phyloP scores from a whole-genome alignment of 2,113 vertebrate species.

The Caranx ignobilis region DNA sequence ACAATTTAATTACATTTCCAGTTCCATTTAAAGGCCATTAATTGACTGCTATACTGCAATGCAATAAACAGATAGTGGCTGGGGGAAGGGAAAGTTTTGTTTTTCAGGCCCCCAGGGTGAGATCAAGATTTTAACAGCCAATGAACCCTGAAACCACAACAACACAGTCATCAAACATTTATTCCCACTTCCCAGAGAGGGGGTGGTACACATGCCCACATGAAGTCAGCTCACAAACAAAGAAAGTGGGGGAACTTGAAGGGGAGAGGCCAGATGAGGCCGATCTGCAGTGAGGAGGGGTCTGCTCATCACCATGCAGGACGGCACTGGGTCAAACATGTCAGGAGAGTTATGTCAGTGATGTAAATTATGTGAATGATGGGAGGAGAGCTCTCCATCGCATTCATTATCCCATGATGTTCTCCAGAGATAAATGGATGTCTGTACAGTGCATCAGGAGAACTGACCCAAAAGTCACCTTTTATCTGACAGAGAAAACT shows the following conservation, averaged over 20 bases:
- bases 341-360: constrained; percentile 56
- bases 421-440: background rate
- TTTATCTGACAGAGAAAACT: constrained; percentile 1
- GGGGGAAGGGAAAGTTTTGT: background rate
- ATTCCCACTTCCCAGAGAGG: constrained; percentile 8
- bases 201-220: constrained; percentile 29
- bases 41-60: background rate
- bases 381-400: constrained; percentile 5
- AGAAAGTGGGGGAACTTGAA: background rate
- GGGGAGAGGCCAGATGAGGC: constrained; percentile 19
- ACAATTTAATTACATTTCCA: background rate
- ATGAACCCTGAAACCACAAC: constrained; percentile 18
- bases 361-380: constrained; percentile 19
- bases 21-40: background rate
- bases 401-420: constrained; percentile 3
- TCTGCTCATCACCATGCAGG: constrained; percentile 23
- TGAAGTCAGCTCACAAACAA: constrained; percentile 8
- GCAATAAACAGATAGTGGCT: background rate
- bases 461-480: background rate
- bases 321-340: constrained; percentile 62
- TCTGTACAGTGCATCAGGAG: background rate
- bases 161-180: constrained; percentile 15
- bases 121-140: constrained; percentile 22
- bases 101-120: constrained; percentile 20
- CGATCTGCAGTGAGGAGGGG: constrained; percentile 47